These are phyloP conservation scores for Halcyon senegalensis DNA, from an alignment of 2,113 vertebrate genomes.

Conservation along the genomic window DNA sequence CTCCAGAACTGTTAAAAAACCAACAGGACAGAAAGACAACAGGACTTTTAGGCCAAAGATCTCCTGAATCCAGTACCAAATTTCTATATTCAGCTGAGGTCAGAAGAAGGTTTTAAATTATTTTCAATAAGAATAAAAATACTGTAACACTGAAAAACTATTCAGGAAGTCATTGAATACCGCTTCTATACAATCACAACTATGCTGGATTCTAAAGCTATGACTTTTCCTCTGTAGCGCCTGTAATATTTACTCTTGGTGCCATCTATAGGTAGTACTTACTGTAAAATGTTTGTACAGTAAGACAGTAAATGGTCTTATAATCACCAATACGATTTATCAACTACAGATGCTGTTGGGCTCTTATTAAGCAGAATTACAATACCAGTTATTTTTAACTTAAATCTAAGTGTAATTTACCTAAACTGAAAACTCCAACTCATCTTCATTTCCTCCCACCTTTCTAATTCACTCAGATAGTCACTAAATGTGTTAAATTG, in stretches of 20 bases:
- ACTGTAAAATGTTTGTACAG: not conserved
- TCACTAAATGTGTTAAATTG: not conserved
- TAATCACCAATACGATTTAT: not conserved
- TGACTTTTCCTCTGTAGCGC: not conserved
- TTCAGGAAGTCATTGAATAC: not conserved
- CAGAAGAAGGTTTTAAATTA: not conserved
- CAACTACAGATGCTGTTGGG: not conserved
- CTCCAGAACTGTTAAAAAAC: not conserved
- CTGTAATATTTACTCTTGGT: slow-evolving; percentile 16
- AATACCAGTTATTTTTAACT: not conserved
- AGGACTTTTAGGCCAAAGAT: not conserved
- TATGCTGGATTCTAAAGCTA: not conserved
- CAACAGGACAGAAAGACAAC: not conserved
- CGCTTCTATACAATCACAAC: not conserved
- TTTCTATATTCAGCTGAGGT: not conserved
- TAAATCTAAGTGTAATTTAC: not conserved
- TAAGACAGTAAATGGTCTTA: not conserved
- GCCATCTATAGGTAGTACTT: slow-evolving; percentile 31
- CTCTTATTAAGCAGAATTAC: not conserved
- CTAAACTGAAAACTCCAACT: not conserved
- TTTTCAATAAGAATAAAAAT: not conserved
- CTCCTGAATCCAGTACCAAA: not conserved
- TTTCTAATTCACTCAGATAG: not conserved
- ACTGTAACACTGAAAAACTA: not conserved
- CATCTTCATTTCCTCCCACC: not conserved